Evolutionary conservation across 2,888 invertebrate genomes (phyloP), one percentile per base, ranked within the genome.

Genomic region (Nesidiocoris tenuis): DNA sequence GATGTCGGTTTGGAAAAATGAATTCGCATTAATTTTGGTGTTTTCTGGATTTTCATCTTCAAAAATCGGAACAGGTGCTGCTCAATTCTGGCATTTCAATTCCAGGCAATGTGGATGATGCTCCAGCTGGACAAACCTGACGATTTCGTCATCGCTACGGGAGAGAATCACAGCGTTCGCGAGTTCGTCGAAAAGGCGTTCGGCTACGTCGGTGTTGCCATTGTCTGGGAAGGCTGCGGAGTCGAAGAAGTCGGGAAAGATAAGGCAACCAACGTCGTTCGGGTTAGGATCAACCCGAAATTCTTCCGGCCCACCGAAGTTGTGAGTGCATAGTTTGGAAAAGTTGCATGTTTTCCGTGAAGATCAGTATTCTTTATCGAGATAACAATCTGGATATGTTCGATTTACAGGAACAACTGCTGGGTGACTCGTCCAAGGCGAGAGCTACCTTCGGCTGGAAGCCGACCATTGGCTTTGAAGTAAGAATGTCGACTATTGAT

Each of bases 101-200:
- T 79, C 0, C 82, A 95, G 92, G 99, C 98, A 0, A 99, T 99
- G 99, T 99, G 98, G 98, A 85, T 96, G 83, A 99, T 99, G 95
- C 87, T 99, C 17, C 99, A 99, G 83, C 92, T 93, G 82, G 90
- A 95, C 0, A 84, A 86, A 54, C 93, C 99, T 0, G 94, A 97
- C 70, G 99, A 99, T 85, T 98, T 92, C 86, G 98, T 99, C 2
- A 95, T 99, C 80, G 96, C 99, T 2, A 97, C 97, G 0, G 97
- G 97, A 0, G 93, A 95, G 83, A 89, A 92, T 16, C 96, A 96
- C 85, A 97, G 95, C 83, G 98, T 99, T 0, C 87, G 95, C 12
- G 96, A 98, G 85, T 99, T 99, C 86, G 96, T 99, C 0, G 96
- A 96, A 84, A 89, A 88, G 54, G 89, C 98, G 0, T 99, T 99